Base-by-base conservation (phyloP, 2,888 invertebrate genomes). In the Mayetiola destructor region DNA sequence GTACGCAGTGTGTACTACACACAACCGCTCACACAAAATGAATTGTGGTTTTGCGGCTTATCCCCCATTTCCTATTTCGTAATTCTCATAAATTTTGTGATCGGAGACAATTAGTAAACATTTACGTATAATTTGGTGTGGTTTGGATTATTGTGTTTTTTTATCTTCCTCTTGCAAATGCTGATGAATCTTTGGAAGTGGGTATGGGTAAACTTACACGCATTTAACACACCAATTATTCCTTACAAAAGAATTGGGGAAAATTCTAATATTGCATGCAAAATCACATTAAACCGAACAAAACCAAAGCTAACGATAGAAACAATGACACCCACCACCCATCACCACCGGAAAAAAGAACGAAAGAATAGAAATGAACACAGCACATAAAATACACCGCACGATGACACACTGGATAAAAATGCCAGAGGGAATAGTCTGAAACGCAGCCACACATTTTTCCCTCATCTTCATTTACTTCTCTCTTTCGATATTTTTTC, bases 341-440 rank as follows among this genome's bases (percentile, higher is more conserved):
- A 14, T 27, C 27, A 27, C 3, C 27, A 27, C 8, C 27, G 27
- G 10, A 3, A 18, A 3, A 21, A 12, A 40, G 6, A 48, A 16
- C 27, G 27, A 14, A 2, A 1, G 48, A 4, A 16, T n/a, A 21
- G 6, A 9, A 1, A 48, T 5, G 27, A 27, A 2, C 14, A 48
- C 12, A 27, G 5, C 48, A 42, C 23, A 8, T 23, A 48, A 9
- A 23, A 40, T 21, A 48, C 27, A 48, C 23, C 27, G 27, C 8
- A 9, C 27, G 48, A 27, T 48, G 27, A 48, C 48, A 27, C 48
- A n/a, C n/a, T 48, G 29, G 48, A 48, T 48, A 48, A 48, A 48
- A 48, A 48, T 48, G 48, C 48, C 48, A 48, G 27, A 48, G 48
- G 48, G 48, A 48, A 48, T 48, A 27, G 48, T 23, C 48, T 27